Percentiles rank a stretch among this genome's conserved stretches.
These are phyloP conservation scores for Amblyjoppa fuscipennis DNA, from an alignment of 2,888 invertebrate genomes.

Conservation along the genomic window DNA sequence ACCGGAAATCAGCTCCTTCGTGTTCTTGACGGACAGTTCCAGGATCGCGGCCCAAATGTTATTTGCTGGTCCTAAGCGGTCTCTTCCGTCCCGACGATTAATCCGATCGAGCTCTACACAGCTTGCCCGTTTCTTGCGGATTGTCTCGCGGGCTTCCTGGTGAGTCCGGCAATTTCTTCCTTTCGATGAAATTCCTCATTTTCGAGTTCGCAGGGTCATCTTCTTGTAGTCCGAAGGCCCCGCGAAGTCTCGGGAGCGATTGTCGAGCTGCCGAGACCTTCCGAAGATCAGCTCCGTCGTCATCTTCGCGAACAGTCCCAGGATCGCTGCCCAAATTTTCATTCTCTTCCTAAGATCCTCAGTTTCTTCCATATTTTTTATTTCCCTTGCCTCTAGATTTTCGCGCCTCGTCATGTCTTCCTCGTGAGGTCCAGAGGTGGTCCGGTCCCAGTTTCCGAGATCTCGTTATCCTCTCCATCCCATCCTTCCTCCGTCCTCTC, in stretches of 20 bases:
- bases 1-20: no score
- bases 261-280: no score
- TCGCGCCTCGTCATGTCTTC: constrained; percentile 79
- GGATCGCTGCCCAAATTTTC: background rate
- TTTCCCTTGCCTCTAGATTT: background rate
- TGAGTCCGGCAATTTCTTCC: background rate
- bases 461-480: constrained; percentile 72
- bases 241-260: background rate
- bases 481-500: constrained; percentile 45
- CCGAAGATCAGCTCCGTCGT: no score
- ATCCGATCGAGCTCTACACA: no score
- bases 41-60: background rate
- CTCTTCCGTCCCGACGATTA: background rate
- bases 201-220: background rate
- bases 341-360: background rate
- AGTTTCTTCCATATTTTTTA: no score
- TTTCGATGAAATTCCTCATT: background rate
- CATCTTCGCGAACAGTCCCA: background rate
- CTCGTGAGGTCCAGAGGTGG: constrained; percentile 82
- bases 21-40: background rate
- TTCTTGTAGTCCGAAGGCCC: background rate
- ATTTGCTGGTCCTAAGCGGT: background rate
- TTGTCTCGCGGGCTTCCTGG: no score
- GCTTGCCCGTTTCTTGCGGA: no score
- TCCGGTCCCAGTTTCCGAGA: constrained; percentile 73